Evolutionary conservation across 2,888 invertebrate species (phyloP).

Genomic region (Scaptomyza caliginosa): DNA sequence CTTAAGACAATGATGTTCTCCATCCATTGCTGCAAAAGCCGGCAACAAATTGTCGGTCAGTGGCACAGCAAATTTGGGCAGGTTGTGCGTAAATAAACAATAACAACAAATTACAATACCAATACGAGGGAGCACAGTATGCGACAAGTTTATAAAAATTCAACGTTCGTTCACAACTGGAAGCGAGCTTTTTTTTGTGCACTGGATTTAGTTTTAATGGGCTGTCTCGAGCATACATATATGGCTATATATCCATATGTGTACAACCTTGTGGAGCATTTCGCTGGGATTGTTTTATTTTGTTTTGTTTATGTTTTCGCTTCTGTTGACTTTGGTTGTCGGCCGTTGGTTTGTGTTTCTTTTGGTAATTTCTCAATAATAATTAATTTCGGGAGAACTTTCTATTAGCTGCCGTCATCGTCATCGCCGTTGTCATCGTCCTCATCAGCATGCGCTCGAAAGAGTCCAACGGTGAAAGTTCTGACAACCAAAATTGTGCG

Average conservation of each 20-base stretch:
- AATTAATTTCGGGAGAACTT: conserved; percentile 72
- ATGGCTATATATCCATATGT: conserved; percentile 7
- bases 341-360: conserved; percentile 17
- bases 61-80: conserved; percentile 71
- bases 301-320: conserved; percentile 36
- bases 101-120: conserved; percentile 35
- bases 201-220: conserved; percentile 74
- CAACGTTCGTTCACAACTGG: conserved; percentile 45
- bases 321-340: conserved; percentile 31
- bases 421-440: conserved; percentile 47
- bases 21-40: conserved; percentile 29
- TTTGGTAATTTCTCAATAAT: conserved; percentile 66
- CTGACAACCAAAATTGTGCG: conserved; percentile 16
- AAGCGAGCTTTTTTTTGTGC: conserved; percentile 49
- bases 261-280: conserved; percentile 17
- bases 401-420: conserved; percentile 67
- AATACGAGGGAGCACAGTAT: conserved; percentile 22
- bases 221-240: conserved; percentile 34
- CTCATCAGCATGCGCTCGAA: conserved; percentile 68
- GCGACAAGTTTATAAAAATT: conserved; percentile 69
- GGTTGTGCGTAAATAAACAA: conserved; percentile 54
- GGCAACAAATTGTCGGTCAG: conserved; percentile 69
- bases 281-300: conserved; percentile 30
- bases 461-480: conserved; percentile 68
- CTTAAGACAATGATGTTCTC: conserved; percentile 37